These are phyloP conservation scores for Hemicentrotus pulcherrimus DNA, from an alignment of 35 echinoderm and acorn worm genomes.

Conservation along the genomic window DNA sequence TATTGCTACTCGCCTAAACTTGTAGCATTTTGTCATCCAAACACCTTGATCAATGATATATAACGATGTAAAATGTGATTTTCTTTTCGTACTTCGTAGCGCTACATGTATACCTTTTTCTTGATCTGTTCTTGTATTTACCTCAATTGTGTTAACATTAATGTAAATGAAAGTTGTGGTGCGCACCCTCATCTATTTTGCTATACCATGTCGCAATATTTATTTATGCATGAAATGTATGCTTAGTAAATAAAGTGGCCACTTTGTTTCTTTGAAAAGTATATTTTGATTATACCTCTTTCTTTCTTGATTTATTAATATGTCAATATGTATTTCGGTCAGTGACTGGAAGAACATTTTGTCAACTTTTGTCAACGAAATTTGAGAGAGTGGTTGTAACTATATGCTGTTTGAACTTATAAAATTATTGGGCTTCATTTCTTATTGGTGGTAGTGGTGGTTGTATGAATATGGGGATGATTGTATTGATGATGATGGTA, in stretches of 20 bases:
- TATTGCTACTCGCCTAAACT: not conserved
- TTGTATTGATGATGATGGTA: not conserved
- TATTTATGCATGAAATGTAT: constrained; percentile 39
- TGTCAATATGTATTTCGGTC: not conserved
- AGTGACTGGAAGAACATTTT: not conserved
- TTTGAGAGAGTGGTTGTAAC: no score
- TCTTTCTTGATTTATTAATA: not conserved
- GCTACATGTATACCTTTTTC: constrained; percentile 7
- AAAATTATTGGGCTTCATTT: not conserved
- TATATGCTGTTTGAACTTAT: not conserved
- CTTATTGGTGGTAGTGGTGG: not conserved
- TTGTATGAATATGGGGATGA: not conserved
- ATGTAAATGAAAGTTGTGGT: constrained; percentile 40
- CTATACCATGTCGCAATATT: constrained; percentile 35
- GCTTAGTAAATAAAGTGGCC: constrained; percentile 45
- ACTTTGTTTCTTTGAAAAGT: constrained; percentile 27
- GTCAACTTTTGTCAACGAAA: not conserved
- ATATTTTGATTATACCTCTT: not conserved
- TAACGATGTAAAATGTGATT: not conserved
- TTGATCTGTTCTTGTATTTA: constrained; percentile 18
- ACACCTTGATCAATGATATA: not conserved
- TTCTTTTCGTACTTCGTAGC: not conserved
- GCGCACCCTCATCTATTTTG: constrained; percentile 38
- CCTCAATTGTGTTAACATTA: not conserved
- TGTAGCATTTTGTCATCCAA: constrained; percentile 10